phyloP scores from a whole-genome alignment of 2,888 invertebrate species.

The Mimachlamys varia region DNA sequence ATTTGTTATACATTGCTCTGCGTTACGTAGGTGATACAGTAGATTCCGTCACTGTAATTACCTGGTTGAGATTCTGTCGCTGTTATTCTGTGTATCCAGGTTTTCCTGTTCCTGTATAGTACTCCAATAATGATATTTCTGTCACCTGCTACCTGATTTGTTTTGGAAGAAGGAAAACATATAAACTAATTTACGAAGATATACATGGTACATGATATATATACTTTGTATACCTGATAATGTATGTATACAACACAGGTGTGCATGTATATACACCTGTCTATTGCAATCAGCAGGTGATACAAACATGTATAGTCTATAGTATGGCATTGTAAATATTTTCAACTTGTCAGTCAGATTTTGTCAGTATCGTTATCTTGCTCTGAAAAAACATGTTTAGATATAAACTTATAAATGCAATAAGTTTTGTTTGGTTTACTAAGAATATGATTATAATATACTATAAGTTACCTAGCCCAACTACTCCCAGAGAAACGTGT shows the following conservation, averaged over 20 bases:
- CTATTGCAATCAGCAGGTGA: neutral
- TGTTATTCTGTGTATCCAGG: too few species aligned
- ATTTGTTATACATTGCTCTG: too few species aligned
- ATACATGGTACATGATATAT: neutral
- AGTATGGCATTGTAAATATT: too few species aligned
- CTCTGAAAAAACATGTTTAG: neutral
- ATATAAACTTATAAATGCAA: too few species aligned
- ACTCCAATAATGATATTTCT: too few species aligned
- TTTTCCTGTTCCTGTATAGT: too few species aligned
- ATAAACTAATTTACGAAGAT: neutral
- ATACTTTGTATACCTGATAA: neutral
- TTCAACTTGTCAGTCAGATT: neutral
- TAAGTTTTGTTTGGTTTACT: neutral
- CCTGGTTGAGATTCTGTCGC: too few species aligned
- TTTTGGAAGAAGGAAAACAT: neutral
- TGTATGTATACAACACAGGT: constrained; percentile 6
- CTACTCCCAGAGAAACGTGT: too few species aligned
- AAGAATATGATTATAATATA: neutral
- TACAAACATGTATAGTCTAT: neutral
- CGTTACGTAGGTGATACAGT: too few species aligned
- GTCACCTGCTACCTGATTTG: too few species aligned
- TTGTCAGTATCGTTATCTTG: neutral
- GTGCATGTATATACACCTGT: constrained; percentile 9
- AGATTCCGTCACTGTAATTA: too few species aligned
- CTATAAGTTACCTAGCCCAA: too few species aligned